A percentile compares a stretch with the other conserved stretches of the same genome.
Evolutionary conservation across 2,888 invertebrate genomes (phyloP).

Genomic region (Bombylius discolor): DNA sequence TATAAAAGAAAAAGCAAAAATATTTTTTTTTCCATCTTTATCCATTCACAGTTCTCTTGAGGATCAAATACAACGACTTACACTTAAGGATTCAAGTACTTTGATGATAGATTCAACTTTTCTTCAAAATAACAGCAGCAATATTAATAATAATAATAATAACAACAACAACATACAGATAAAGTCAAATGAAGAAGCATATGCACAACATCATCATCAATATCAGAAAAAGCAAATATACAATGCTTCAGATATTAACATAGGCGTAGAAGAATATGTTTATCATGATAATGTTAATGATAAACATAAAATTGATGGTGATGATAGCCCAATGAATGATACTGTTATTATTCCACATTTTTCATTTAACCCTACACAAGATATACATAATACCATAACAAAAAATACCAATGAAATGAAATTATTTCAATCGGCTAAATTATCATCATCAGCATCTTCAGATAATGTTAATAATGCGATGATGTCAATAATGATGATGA

Average conservation of each 20-base stretch:
- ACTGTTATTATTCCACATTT: not conserved
- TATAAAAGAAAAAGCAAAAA: not conserved
- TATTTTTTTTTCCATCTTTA: conserved; percentile 1
- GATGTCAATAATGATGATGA: no score
- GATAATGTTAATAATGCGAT: conserved; percentile 8
- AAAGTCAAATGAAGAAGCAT: no score
- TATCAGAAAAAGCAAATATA: not conserved
- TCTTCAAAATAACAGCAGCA: not conserved
- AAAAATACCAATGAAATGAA: not conserved
- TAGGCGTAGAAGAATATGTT: no score
- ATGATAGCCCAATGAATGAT: not conserved
- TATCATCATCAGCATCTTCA: conserved; percentile 10
- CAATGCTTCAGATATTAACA: no score
- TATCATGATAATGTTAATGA: no score
- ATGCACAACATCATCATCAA: not conserved
- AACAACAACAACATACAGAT: not conserved
- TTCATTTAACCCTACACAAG: no score
- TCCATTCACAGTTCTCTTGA: conserved; percentile 12
- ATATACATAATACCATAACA: not conserved
- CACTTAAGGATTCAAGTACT: conserved; percentile 19
- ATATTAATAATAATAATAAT: not conserved
- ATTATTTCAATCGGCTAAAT: not conserved
- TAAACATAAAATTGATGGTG: not conserved
- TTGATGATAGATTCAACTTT: not conserved
- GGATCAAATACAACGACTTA: conserved; percentile 21